Conservation (phyloP, 35 echinoderm and acorn worm species). For the Lytechinus variegatus region DNA sequence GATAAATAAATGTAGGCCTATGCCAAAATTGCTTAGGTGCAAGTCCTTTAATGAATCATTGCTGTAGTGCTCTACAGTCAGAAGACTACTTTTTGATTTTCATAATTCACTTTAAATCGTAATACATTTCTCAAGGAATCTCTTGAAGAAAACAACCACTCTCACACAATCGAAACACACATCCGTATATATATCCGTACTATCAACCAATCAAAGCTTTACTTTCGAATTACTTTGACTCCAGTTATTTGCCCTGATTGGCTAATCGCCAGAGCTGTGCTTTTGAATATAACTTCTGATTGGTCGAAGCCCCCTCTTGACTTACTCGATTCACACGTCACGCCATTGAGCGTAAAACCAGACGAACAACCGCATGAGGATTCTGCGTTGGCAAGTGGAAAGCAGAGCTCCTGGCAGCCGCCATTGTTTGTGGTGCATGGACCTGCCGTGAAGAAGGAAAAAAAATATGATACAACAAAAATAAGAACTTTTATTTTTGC, state of each 20-base stretch:
- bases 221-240: neutral
- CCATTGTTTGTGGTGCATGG: constrained; percentile 51
- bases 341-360: constrained; percentile 34
- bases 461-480: too few species aligned
- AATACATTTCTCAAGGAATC: too few species aligned
- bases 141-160: neutral
- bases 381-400: neutral
- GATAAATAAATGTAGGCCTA: neutral
- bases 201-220: neutral
- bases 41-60: too few species aligned
- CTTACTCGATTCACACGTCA: constrained; percentile 48
- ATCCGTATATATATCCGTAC: neutral
- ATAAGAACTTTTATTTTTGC: too few species aligned
- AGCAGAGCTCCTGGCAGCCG: constrained; percentile 59
- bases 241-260: neutral
- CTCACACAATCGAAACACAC: neutral
- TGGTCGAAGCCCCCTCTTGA: neutral
- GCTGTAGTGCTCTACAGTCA: too few species aligned
- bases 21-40: neutral
- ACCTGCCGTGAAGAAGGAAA: constrained; percentile 21
- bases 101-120: too few species aligned
- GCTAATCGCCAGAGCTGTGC: neutral
- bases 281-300: neutral
- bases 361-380: constrained; percentile 53
- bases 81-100: too few species aligned